phyloP scores from a whole-genome alignment of 1,140 invertebrate genomes.

The Drosophila rhopaloa region DNA sequence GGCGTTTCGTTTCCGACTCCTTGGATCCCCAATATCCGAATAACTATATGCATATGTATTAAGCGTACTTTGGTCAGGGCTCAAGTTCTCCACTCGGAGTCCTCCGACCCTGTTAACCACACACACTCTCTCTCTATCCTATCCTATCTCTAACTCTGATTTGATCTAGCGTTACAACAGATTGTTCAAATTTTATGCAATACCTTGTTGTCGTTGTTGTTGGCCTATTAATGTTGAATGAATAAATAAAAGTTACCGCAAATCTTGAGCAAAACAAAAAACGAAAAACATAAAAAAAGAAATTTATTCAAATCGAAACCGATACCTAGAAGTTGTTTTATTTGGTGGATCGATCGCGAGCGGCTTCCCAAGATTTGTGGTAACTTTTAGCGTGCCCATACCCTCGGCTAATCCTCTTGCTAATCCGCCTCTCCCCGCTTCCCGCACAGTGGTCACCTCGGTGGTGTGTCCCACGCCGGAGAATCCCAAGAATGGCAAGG shows the following conservation, averaged over 20 bases:
- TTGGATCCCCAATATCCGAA: conserved; percentile 31
- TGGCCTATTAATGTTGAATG: conserved; percentile 73
- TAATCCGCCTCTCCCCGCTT: conserved; percentile 10
- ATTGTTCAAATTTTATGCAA: conserved; percentile 73
- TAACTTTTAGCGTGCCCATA: conserved; percentile 52
- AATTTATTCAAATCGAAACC: conserved; percentile 42
- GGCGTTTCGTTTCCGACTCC: conserved; percentile 35
- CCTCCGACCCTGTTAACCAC: conserved; percentile 48
- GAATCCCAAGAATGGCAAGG: conserved; percentile 95
- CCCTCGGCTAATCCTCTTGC: background rate
- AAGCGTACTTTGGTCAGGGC: conserved; percentile 44
- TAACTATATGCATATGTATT: conserved; percentile 11
- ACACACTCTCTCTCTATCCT: conserved; percentile 28
- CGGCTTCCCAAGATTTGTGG: conserved; percentile 72
- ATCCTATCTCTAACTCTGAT: conserved; percentile 12
- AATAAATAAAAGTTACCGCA: conserved; percentile 85
- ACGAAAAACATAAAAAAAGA: conserved; percentile 28
- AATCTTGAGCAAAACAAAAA: conserved; percentile 70
- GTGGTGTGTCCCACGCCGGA: conserved; percentile 95
- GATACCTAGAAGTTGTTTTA: conserved; percentile 75
- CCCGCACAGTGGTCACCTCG: conserved; percentile 90
- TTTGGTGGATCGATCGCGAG: conserved; percentile 39
- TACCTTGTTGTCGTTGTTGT: conserved; percentile 71
- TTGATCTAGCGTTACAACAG: conserved; percentile 53
- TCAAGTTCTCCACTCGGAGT: conserved; percentile 21